Evolutionary conservation across 1,140 invertebrate species (phyloP).

Genomic region (Antheraea mylitta): DNA sequence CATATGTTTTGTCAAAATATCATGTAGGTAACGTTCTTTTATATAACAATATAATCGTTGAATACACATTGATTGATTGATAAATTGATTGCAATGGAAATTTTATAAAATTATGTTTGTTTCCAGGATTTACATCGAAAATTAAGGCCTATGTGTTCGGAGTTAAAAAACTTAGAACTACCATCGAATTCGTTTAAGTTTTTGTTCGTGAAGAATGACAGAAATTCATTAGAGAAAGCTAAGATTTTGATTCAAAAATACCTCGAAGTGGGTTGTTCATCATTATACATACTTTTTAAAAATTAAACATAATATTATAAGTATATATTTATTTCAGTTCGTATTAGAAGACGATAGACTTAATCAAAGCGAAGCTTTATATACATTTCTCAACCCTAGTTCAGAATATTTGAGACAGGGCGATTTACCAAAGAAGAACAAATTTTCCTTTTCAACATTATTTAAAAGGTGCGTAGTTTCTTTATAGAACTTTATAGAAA

Average conservation of each 20-base stretch:
- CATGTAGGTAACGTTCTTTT: too few species aligned
- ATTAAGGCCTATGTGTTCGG: constrained; percentile 88
- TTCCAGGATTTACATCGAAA: constrained; percentile 89
- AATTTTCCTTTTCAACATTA: constrained; percentile 90
- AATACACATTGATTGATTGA: too few species aligned
- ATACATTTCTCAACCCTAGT: constrained; percentile 93
- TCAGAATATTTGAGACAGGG: constrained; percentile 92
- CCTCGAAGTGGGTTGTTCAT: constrained; percentile 83
- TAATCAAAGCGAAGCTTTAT: constrained; percentile 93
- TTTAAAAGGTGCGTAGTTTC: constrained; percentile 84
- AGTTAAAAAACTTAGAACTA: constrained; percentile 86
- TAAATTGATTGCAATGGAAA: background rate
- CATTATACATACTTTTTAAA: background rate
- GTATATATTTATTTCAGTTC: constrained; percentile 79
- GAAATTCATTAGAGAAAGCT: constrained; percentile 88
- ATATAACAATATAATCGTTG: too few species aligned
- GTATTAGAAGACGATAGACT: constrained; percentile 91
- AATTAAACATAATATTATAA: background rate
- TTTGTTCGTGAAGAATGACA: constrained; percentile 89
- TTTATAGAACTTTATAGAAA: too few species aligned
- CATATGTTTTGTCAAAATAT: too few species aligned
- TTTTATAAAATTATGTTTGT: constrained; percentile 11
- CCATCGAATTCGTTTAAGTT: constrained; percentile 89
- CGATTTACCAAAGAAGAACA: constrained; percentile 87
- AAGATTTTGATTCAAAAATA: constrained; percentile 92